These are phyloP conservation scores for Phrynosoma blainvillii DNA, from an alignment of 2,113 vertebrate genomes.

Conservation along the genomic window DNA sequence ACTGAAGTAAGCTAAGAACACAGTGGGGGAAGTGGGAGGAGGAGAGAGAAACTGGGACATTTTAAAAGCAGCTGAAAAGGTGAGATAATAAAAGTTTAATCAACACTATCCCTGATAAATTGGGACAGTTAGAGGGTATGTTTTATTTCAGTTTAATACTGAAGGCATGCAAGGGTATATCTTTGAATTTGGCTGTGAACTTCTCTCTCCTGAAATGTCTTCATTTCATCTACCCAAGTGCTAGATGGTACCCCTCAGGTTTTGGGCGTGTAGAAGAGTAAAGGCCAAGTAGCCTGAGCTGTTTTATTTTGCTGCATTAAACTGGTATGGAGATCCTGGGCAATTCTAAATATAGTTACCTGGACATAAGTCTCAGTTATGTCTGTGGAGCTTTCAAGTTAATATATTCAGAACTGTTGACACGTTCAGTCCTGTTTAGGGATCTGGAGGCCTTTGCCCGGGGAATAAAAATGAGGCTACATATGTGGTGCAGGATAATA, in stretches of 20 bases:
- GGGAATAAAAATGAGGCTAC: neutral
- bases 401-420: neutral
- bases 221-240: neutral
- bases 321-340: neutral
- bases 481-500: neutral
- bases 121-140: no score
- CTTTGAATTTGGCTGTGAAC: neutral
- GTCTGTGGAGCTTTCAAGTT: neutral
- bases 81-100: no score
- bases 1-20: no score
- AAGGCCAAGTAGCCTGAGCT: neutral
- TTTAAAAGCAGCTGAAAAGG: no score
- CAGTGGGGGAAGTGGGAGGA: no score
- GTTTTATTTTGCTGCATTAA: neutral
- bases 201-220: neutral
- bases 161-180: neutral
- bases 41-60: no score
- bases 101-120: no score
- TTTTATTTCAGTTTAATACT: neutral
- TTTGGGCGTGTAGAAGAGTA: neutral
- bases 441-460: neutral
- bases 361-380: neutral
- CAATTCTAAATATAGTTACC: neutral
- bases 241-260: neutral
- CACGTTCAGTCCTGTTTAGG: neutral